Percentiles rank a stretch among this genome's conserved stretches.
Evolutionary conservation across 1,140 invertebrate species (phyloP).

Genomic region (Proales similis): DNA sequence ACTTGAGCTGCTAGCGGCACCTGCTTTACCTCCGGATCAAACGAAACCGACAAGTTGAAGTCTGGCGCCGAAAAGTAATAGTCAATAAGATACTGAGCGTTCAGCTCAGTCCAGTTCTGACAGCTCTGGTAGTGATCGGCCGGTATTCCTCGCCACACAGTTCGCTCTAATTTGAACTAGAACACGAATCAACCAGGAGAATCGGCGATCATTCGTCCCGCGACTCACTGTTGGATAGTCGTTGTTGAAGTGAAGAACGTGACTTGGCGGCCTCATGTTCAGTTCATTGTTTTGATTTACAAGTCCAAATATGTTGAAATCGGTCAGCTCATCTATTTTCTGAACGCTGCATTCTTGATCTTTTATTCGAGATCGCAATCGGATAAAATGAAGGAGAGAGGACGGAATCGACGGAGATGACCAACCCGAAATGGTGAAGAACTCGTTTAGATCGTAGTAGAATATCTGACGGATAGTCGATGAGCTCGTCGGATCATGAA

Average conservation of each 20-base stretch:
- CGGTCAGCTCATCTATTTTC: conserved; percentile 28
- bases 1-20: conserved; percentile 6
- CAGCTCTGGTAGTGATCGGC: conserved; percentile 18
- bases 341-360: conserved; percentile 21
- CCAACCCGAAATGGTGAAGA: conserved; percentile 16
- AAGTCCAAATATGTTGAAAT: conserved; percentile 32
- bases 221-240: conserved; percentile 11
- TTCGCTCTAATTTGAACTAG: too few species aligned
- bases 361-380: too few species aligned
- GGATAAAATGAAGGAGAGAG: not conserved
- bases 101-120: conserved; percentile 20
- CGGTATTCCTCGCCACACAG: conserved; percentile 26
- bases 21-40: conserved; percentile 8
- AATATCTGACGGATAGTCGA: conserved; percentile 3
- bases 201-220: too few species aligned
- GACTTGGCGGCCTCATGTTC: conserved; percentile 20
- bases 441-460: conserved; percentile 36
- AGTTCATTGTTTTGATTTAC: not conserved
- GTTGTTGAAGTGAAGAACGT: conserved; percentile 29
- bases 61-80: conserved; percentile 27
- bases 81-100: conserved; percentile 31
- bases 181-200: too few species aligned
- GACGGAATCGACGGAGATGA: not conserved
- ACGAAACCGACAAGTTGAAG: not conserved
- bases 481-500: too few species aligned